Evolutionary conservation across 2,113 vertebrate genomes (phyloP).

Genomic region (Guaruba guarouba): DNA sequence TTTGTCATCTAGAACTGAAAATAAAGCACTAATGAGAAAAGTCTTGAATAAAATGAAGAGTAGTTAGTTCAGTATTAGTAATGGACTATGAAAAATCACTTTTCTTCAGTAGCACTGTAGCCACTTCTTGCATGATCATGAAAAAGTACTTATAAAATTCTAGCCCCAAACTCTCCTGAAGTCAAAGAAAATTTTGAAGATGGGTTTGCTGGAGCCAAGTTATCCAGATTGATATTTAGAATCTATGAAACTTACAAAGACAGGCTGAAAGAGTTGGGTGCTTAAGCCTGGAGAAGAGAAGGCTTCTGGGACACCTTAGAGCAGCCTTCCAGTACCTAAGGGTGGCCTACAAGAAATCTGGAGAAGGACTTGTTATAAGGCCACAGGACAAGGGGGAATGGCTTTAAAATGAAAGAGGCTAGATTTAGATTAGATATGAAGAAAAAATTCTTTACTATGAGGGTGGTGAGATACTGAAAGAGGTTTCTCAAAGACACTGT

Average conservation of each 20-base stretch:
- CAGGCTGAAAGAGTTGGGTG: neutral
- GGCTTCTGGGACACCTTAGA: neutral
- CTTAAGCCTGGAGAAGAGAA: neutral
- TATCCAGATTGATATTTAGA: neutral
- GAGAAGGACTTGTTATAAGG: neutral
- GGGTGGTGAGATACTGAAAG: neutral
- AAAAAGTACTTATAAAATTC: neutral
- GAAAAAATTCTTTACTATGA: neutral
- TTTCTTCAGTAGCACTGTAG: neutral
- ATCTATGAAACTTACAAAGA: neutral
- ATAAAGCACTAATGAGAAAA: neutral
- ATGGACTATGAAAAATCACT: neutral
- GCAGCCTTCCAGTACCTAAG: neutral
- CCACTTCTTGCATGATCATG: neutral
- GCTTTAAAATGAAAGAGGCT: neutral
- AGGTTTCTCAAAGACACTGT: neutral
- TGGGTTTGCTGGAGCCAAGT: neutral
- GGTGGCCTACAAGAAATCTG: neutral
- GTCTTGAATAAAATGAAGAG: neutral
- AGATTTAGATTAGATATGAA: neutral
- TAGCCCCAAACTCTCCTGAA: neutral
- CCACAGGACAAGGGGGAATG: neutral
- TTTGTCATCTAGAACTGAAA: neutral
- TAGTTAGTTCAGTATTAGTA: neutral
- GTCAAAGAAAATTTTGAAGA: neutral